Percentiles rank a stretch among this genome's conserved stretches.
phyloP scores from a whole-genome alignment of 2,113 vertebrate species.

The Promerops cafer region DNA sequence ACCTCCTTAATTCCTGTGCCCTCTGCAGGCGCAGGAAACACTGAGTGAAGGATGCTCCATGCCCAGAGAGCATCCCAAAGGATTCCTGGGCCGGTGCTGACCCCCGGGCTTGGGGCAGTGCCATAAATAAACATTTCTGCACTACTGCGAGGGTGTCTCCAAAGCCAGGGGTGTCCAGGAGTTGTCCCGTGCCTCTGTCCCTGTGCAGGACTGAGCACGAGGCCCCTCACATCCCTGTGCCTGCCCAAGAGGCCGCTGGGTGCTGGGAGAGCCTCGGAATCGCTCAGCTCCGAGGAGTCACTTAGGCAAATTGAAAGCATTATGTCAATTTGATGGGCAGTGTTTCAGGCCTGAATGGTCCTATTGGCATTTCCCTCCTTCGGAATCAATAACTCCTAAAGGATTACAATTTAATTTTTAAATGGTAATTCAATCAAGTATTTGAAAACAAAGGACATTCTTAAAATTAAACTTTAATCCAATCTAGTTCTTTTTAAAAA shows the following conservation, averaged over 20 bases:
- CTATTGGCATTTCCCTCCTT: slow-evolving; percentile 45
- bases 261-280: neutral
- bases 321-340: slow-evolving; percentile 45
- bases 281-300: neutral
- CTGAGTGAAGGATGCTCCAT: fast-evolving
- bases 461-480: slow-evolving; percentile 51
- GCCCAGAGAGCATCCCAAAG: neutral
- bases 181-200: too few relatives aligned
- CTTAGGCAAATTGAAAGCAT: slow-evolving; percentile 26
- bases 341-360: neutral
- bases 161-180: neutral
- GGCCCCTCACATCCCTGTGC: neutral
- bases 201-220: neutral
- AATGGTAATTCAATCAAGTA: slow-evolving; percentile 62
- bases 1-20: neutral
- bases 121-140: neutral
- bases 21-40: neutral
- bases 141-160: fast-evolving
- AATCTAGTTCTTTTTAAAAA: neutral
- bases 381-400: slow-evolving; percentile 49
- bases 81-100: neutral
- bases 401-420: slow-evolving; percentile 56
- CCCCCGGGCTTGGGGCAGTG: neutral
- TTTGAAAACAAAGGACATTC: slow-evolving; percentile 35
- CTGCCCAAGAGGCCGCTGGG: neutral